Evolutionary conservation across 2,113 vertebrate species (phyloP), one percentile per base, ranked within the genome.

Genomic region (Hyaena hyaena): DNA sequence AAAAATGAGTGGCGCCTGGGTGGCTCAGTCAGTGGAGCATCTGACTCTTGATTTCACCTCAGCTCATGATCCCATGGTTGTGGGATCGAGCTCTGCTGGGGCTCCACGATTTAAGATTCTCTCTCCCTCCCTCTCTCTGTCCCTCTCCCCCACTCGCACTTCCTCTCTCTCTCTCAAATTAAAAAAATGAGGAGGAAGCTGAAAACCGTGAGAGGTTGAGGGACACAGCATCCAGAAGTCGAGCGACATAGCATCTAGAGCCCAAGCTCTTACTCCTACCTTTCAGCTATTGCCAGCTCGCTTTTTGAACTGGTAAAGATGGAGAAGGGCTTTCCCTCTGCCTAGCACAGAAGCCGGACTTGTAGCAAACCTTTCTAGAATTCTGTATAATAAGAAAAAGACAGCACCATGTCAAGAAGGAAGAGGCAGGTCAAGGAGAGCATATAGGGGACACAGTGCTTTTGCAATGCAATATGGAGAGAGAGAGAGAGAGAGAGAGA

Each of bases 271-370:
- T 3, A 35, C 35, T 77, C 35, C 23, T 81, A 8, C 58, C 21
- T 31, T 28, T 28, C 39, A 12, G 69, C 43, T 65, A 23, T 43
- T 35, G 45, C n/a, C 76, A 80, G 14, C 61, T 65, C 69, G 53
- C 50, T 76, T n/a, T 89, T 43, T 43, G 31, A 97, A 74, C 39
- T 33, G 86, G 48, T 31, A 61, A 93, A 88, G 69, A 50, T 33
- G n/a, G 10, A 73, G 4, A 61, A 82, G 17, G 48, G n/a, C 45
- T 24, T 55, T 91, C 33, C 28, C 76, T 26, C 76, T 26, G 53
- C n/a, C 19, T 86, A n/a, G 23, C 35, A 17, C 19, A 48, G n/a
- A 88, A 85, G 33, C 58, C 23, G 31, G 26, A 21, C 28, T 90
- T 58, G 5, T 58, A 71, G 17, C 39, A 65, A 90, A 73, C 45